These are phyloP conservation scores for Drosophila watanabei DNA, from an alignment of 1,140 invertebrate genomes.

Conservation along the genomic window DNA sequence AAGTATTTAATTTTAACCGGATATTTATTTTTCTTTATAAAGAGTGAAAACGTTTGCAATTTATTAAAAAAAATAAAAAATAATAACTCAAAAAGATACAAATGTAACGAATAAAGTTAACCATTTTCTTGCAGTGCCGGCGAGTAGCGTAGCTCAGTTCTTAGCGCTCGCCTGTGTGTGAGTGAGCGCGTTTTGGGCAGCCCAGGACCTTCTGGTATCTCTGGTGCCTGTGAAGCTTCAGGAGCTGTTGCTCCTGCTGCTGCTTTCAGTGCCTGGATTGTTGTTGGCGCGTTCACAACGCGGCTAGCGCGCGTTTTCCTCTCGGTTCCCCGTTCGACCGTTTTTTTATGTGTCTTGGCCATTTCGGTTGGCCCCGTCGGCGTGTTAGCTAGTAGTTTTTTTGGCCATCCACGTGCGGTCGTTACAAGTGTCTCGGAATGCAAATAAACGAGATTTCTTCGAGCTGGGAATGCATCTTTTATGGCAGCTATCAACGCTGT, in stretches of 20 bases:
- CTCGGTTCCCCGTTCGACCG: slow-evolving; percentile 27
- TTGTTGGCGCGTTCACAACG: slow-evolving; percentile 79
- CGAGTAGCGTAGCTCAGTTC: slow-evolving; percentile 27
- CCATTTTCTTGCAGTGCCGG: neutral
- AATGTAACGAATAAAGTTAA: too few species aligned
- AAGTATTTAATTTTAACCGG: neutral
- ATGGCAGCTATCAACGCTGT: slow-evolving; percentile 40
- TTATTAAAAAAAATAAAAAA: neutral
- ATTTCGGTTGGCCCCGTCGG: slow-evolving; percentile 23
- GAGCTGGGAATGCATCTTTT: slow-evolving; percentile 43
- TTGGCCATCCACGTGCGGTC: slow-evolving; percentile 62
- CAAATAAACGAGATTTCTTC: slow-evolving; percentile 56
- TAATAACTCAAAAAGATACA: neutral
- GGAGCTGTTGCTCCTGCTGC: slow-evolving; percentile 44
- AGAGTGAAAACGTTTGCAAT: neutral
- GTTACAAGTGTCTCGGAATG: slow-evolving; percentile 57
- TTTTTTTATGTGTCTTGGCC: slow-evolving; percentile 44
- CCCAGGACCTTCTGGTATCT: slow-evolving; percentile 52
- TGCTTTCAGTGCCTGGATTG: slow-evolving; percentile 83
- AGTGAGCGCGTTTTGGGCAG: slow-evolving; percentile 39
- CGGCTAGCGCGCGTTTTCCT: slow-evolving; percentile 53
- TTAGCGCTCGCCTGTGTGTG: slow-evolving; percentile 33
- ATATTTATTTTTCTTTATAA: neutral
- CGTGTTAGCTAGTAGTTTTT: slow-evolving; percentile 37
- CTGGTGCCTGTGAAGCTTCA: slow-evolving; percentile 14